Evolutionary conservation across 2,888 invertebrate species (phyloP), one percentile per base, ranked within the genome.

Genomic region (Rotaria sp.): DNA sequence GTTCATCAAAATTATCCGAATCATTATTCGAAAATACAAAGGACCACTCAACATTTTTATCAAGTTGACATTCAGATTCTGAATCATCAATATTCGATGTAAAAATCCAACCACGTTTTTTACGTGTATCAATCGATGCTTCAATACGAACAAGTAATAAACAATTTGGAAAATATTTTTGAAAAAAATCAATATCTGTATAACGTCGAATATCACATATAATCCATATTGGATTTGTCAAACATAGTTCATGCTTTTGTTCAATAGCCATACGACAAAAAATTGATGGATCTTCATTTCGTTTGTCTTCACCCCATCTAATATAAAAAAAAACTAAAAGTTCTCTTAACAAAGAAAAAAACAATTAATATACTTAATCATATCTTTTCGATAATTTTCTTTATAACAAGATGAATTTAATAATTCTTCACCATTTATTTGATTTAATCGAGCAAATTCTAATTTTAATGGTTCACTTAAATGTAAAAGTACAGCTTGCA

Each of bases 381-480:
- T 80, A 24, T 80, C 80, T n/a, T 80, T 41, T 80, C 80, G 80
- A 80, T 80, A 80, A 15, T 41, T 80, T 80, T 80, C 80, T 80
- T 80, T 80, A 11, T 45, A 80, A 26, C 26, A 21, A 2, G 80
- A 80, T 80, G 80, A 80, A 45, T 26, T n/a, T 18, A 80, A 45
- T 45, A 80, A 45, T 45, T 80, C 10, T 80, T 80, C 26, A 80
- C 80, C 80, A 80, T 80, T 45, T 13, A 80, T 45, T 45, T 80
- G 80, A 80, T 80, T 10, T 80, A 45, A 26, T n/a, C 45, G 41
- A 8, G 80, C 80, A 45, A 13, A 80, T 45, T 80, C 45, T 13
- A 80, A 13, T 80, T 80, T 80, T 24, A 80, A 80, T 80, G 80
- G 80, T n/a, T 80, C 80, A 80, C 80, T 80, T 80, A 80, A 45